Evolutionary conservation across 1,140 invertebrate genomes (phyloP), one percentile per base, ranked within the genome.

Genomic region (Halictus rubicundus): DNA sequence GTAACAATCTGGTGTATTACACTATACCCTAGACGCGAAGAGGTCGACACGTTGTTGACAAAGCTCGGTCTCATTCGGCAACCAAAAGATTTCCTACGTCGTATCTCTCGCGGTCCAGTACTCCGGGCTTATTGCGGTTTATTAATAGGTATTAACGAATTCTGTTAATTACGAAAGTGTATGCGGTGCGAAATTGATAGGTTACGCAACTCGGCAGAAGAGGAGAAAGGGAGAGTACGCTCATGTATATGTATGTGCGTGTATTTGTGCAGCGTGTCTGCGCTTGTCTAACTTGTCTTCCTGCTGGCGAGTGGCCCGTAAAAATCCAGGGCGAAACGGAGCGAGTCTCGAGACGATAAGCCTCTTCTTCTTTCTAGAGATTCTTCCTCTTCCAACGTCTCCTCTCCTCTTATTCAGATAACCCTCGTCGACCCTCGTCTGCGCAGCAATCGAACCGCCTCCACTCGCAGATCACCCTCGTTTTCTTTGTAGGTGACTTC

Each of bases 271-370:
- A 46, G 14, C 12, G 12, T 1, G 19, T 46, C 14, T 9, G 42
- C 37, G 65, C 32, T 42, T 23, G 32, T 32, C 32, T 32, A 32
- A 52, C 72, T n/a, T 75, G 32, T 57, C 32, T 64, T 32, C 66
- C 65, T 25, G 49, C 37, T 59, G 32, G 46, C 59, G 32, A 23
- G 23, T 63, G 63, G 61, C 65, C 61, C 19, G 60, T 46, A 86
- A 86, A 86, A 86, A 85, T 82, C 42, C 27, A 39, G 64, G 42
- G 60, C 80, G 80, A 73, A 81, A 82, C 81, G 80, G 81, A 73
- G 49, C 75, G 61, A 79, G 76, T 69, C 69, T 37, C 27, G 54
- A 39, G 8, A 46, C 54, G 84, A 86, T 86, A 85, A 79, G 59
- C 25, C 39, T 46, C 14, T 16, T 19, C 14, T 16, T 19, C 49